Evolutionary conservation across 2,888 invertebrate genomes (phyloP), one percentile per base, ranked within the genome.

Genomic region (Tetropium fuscum): DNA sequence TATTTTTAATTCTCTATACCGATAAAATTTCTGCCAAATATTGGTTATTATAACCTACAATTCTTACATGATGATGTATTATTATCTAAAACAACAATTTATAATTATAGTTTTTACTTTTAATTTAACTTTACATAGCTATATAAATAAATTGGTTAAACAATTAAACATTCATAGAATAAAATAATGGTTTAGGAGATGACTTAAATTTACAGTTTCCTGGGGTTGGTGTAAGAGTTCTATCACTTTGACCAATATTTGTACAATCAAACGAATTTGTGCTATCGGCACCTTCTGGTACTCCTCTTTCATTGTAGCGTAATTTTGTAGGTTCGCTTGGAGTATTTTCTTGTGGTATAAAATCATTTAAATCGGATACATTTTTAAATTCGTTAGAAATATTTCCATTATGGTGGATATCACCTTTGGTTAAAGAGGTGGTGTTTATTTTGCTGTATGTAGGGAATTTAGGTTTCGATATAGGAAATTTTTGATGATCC

Each of bases 121-220:
- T n/a, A n/a, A n/a, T n/a, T n/a, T n/a, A n/a, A n/a, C n/a, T n/a
- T n/a, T n/a, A n/a, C n/a, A n/a, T n/a, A n/a, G n/a, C n/a, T n/a
- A n/a, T n/a, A n/a, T n/a, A n/a, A n/a, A n/a, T n/a, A n/a, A n/a
- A n/a, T n/a, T n/a, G n/a, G n/a, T n/a, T n/a, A n/a, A n/a, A n/a
- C n/a, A 27, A 36, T 92, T 90, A 93, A 83, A 93, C 93, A 77
- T 93, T 93, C 93, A 93, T 93, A 38, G 93, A 92, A 77, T 93
- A 93, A 79, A 91, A 93, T 25, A 93, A 84, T 30, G 90, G 88
- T 66, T 83, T 83, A 44, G 64, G 81, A 55, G 11, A 13, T 6
- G 34, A 5, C 13, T 34, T 34, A 3, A 15, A 34, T 34, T 11
- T 34, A 13, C 15, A 34, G 5, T 11, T 34, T 15, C 45, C 74